Evolutionary conservation across 1,140 invertebrate genomes (phyloP).

Genomic region (Leptopilina clavipes): DNA sequence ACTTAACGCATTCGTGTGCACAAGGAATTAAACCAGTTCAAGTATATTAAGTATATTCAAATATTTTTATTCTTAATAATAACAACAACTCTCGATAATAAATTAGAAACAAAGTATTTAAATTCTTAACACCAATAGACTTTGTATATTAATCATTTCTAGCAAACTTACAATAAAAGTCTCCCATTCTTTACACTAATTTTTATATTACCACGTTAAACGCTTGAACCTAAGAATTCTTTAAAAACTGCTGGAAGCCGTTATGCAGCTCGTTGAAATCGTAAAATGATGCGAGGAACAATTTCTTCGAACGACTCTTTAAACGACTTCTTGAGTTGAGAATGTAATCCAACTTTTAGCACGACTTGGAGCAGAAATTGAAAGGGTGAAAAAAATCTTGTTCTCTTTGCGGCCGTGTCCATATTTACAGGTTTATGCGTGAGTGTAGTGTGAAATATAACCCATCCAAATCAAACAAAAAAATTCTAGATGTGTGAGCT

Average conservation of each 20-base stretch:
- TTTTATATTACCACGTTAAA: not conserved
- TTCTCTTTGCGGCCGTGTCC: too few species aligned
- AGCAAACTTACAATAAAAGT: too few species aligned
- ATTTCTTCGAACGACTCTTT: conserved; percentile 27
- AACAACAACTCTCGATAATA: not conserved
- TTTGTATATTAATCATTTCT: too few species aligned
- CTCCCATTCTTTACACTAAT: not conserved
- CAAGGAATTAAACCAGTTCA: conserved; percentile 9
- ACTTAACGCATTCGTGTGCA: conserved; percentile 24
- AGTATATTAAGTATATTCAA: not conserved
- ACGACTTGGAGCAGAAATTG: not conserved
- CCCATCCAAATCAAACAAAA: too few species aligned
- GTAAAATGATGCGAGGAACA: conserved; percentile 31
- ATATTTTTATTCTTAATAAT: not conserved
- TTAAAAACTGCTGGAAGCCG: conserved; percentile 10
- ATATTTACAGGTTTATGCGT: too few species aligned
- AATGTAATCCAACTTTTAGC: conserved; percentile 31
- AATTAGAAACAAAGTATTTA: not conserved
- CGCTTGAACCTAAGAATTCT: not conserved
- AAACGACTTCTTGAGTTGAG: conserved; percentile 31
- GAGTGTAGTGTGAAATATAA: too few species aligned
- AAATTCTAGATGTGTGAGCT: too few species aligned
- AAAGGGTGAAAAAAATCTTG: too few species aligned
- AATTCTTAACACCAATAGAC: too few species aligned
- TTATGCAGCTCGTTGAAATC: conserved; percentile 27